Evolutionary conservation across 2,888 invertebrate genomes (phyloP).

Genomic region (Megalurothrips usitatus): DNA sequence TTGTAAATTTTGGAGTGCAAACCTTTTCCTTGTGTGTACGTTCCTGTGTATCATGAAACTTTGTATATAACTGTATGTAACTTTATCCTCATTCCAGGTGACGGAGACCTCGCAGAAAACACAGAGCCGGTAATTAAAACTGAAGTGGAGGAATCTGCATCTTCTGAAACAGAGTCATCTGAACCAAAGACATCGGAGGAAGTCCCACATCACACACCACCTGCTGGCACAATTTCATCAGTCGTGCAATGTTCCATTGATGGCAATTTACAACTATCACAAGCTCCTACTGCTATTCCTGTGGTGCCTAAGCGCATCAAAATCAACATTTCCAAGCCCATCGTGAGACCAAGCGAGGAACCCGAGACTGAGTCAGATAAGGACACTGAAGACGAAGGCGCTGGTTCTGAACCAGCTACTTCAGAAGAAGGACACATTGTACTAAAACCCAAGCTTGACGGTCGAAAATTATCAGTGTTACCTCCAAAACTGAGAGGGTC

Average conservation of each 20-base stretch:
- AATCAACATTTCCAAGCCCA: slow-evolving; percentile 74
- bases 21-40: too few species aligned
- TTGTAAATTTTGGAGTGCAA: too few species aligned
- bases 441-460: slow-evolving; percentile 62
- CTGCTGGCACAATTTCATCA: slow-evolving; percentile 54
- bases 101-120: background rate
- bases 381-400: slow-evolving; percentile 27
- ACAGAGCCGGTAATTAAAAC: background rate
- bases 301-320: slow-evolving; percentile 59
- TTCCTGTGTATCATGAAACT: too few species aligned
- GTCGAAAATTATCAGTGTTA: slow-evolving; percentile 62
- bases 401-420: slow-evolving; percentile 22
- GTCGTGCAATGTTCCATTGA: slow-evolving; percentile 63
- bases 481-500: slow-evolving; percentile 67
- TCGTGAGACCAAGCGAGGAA: slow-evolving; percentile 31
- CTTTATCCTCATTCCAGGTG: background rate
- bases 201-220: slow-evolving; percentile 43
- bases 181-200: slow-evolving; percentile 59
- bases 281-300: slow-evolving; percentile 49
- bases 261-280: slow-evolving; percentile 67
- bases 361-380: slow-evolving; percentile 25
- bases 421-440: slow-evolving; percentile 38
- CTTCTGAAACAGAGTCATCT: slow-evolving; percentile 56
- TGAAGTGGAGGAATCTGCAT: background rate
- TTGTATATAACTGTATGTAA: too few species aligned